Percentiles rank a stretch among this genome's conserved stretches.
Conservation (phyloP, 2,888 invertebrate species). For the Anodontia alba region DNA sequence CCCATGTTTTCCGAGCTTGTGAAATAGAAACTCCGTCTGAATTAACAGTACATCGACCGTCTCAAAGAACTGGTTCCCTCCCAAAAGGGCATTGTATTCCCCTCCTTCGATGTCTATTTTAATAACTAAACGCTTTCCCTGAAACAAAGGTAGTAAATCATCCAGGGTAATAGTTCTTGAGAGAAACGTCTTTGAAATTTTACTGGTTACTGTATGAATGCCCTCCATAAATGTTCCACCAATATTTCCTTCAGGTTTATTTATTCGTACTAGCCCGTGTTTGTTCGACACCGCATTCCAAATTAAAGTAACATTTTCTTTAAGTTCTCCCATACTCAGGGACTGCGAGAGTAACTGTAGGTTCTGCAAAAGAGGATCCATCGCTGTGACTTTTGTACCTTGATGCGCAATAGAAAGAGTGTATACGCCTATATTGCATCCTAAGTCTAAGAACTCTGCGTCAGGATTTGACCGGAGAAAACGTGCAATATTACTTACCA, state of each 20-base stretch:
- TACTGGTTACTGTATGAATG: not conserved
- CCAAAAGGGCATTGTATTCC: conserved; percentile 11
- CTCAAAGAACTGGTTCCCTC: conserved; percentile 25
- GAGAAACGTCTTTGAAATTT: not conserved
- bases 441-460: conserved; percentile 40
- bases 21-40: conserved; percentile 21
- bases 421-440: conserved; percentile 49
- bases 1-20: conserved; percentile 4
- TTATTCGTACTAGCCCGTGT: conserved; percentile 23
- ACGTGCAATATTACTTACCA: not conserved
- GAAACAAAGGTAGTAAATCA: conserved; percentile 22
- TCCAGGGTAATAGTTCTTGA: conserved; percentile 24
- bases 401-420: conserved; percentile 31
- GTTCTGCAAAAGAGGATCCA: conserved; percentile 39
- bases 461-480: not conserved
- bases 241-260: conserved; percentile 37
- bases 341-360: conserved; percentile 36
- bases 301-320: conserved; percentile 41
- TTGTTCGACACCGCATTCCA: conserved; percentile 51
- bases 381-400: conserved; percentile 41
- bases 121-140: conserved; percentile 18
- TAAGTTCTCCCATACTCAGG: conserved; percentile 26
- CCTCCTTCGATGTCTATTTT: conserved; percentile 10
- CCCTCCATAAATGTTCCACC: conserved; percentile 48
- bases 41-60: conserved; percentile 13